phyloP scores from a whole-genome alignment of 2,113 vertebrate species.

The Tiliqua scincoides region DNA sequence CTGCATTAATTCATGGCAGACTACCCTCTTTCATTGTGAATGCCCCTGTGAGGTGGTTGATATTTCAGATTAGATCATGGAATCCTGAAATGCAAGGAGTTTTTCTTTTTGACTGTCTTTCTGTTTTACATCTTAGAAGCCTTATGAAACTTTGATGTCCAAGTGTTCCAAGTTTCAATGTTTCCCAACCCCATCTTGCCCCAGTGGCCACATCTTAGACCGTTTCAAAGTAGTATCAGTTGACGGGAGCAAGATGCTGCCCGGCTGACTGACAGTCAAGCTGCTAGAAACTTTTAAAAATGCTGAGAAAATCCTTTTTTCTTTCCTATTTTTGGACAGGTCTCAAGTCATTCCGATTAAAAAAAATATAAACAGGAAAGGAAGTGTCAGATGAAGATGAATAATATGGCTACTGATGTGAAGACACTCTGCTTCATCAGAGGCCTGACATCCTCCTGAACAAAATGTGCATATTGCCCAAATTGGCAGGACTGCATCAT shows the following conservation, averaged over 20 bases:
- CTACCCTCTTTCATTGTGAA: background rate
- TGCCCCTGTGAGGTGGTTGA: fast-evolving
- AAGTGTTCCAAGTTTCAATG: background rate
- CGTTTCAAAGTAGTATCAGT: background rate
- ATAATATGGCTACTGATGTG: background rate
- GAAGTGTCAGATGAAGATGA: background rate
- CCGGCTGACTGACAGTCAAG: background rate
- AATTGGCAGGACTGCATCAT: background rate
- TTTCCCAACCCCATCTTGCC: background rate
- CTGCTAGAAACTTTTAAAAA: constrained; percentile 4
- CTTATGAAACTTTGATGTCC: constrained; percentile 3
- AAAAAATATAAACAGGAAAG: background rate
- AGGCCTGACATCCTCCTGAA: background rate
- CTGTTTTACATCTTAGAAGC: constrained; percentile 12
- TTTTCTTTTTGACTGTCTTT: background rate
- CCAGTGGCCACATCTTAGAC: background rate
- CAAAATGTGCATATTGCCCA: background rate
- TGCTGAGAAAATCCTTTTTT: constrained; percentile 2
- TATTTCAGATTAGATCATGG: background rate
- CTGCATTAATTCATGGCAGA: background rate
- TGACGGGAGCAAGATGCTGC: background rate
- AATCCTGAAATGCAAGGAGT: background rate
- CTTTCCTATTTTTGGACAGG: background rate
- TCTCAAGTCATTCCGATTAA: constrained; percentile 25
- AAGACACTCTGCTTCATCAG: background rate